phyloP scores from a whole-genome alignment of 2,797 vertebrate genomes.

The Tarsius wallacei region DNA sequence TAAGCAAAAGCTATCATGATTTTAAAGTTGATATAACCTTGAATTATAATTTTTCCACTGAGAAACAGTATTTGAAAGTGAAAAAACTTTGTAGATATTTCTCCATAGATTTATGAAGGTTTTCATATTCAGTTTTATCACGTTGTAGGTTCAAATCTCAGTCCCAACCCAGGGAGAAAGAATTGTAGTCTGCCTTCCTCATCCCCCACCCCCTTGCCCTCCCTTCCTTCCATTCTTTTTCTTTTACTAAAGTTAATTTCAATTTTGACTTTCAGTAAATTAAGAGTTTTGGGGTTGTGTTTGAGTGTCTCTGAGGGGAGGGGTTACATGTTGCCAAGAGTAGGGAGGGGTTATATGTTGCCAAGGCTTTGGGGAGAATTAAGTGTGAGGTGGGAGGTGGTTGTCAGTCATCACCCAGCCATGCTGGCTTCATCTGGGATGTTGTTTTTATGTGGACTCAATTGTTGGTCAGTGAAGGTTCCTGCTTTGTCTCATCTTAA shows the following conservation, averaged over 20 bases:
- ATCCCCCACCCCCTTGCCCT: background rate
- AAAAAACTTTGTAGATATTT: background rate
- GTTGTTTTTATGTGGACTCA: background rate
- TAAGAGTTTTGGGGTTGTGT: background rate
- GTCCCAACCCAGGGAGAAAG: background rate
- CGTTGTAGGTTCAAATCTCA: conserved; percentile 4
- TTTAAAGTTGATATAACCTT: conserved; percentile 32
- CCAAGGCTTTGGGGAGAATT: background rate
- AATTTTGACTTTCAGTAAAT: background rate
- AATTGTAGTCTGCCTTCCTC: background rate
- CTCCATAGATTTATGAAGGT: background rate
- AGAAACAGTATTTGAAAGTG: conserved; percentile 22
- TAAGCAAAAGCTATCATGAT: background rate
- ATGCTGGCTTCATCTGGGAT: background rate
- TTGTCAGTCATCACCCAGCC: background rate
- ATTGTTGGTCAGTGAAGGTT: background rate
- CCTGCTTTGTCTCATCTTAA: background rate
- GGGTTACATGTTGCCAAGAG: background rate
- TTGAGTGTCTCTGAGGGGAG: background rate
- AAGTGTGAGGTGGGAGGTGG: background rate
- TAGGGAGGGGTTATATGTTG: background rate
- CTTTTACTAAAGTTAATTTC: conserved; percentile 6
- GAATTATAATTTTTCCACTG: background rate
- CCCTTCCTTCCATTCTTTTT: background rate
- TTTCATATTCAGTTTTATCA: conserved; percentile 10